A percentile compares a stretch with the other conserved stretches of the same genome.
Conservation (phyloP, 1,140 invertebrate species). For the Heliconius melpomene region DNA sequence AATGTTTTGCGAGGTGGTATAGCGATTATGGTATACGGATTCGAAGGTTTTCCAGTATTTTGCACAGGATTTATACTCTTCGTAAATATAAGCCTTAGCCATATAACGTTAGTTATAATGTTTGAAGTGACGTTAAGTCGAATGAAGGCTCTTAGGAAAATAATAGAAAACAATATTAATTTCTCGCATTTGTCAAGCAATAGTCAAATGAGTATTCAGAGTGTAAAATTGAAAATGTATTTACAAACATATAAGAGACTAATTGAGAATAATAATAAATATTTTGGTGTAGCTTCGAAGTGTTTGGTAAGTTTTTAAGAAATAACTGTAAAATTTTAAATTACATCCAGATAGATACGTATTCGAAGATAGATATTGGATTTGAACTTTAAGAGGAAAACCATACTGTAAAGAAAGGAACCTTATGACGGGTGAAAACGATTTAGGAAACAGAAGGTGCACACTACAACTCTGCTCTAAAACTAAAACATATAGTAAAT, state of each 20-base stretch:
- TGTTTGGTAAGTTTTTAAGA: background rate
- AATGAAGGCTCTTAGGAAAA: background rate
- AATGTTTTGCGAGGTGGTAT: background rate
- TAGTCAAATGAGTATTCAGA: background rate
- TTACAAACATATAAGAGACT: background rate
- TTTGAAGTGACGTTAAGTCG: background rate
- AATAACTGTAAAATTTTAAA: background rate
- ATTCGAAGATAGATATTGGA: too few relatives aligned
- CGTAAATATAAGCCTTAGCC: background rate
- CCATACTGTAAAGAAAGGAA: too few relatives aligned
- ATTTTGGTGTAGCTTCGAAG: conserved; percentile 10
- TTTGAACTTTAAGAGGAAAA: too few relatives aligned
- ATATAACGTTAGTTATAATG: background rate
- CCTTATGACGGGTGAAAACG: too few relatives aligned
- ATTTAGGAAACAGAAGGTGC: too few relatives aligned
- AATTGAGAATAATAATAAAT: background rate
- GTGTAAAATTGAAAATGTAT: background rate
- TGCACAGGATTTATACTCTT: background rate
- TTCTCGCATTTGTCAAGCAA: background rate
- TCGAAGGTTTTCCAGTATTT: background rate
- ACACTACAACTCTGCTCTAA: too few relatives aligned
- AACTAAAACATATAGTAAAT: too few relatives aligned
- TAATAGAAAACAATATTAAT: background rate
- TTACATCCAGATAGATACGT: too few relatives aligned
- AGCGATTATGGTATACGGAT: background rate